A percentile compares a stretch with the other conserved stretches of the same genome.
Conservation (phyloP, 35 echinoderm and acorn worm species). For the Acanthaster planci region DNA sequence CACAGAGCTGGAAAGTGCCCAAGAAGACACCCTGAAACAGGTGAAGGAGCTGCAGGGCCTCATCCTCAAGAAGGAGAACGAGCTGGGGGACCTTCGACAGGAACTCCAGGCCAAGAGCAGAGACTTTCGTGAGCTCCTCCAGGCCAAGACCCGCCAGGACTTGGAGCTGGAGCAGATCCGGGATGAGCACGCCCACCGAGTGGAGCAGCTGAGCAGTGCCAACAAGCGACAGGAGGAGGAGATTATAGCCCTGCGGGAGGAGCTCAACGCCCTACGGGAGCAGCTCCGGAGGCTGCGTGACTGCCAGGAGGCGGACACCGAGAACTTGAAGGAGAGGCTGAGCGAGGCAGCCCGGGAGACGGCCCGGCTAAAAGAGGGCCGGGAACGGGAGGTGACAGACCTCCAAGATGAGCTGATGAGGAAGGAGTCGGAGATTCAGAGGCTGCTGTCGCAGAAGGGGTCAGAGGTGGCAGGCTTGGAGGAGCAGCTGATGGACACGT, state of each 20-base stretch:
- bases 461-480: conserved; percentile 41
- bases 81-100: conserved; percentile 54
- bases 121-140: conserved; percentile 52
- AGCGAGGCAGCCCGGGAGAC: conserved; percentile 59
- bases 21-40: conserved; percentile 67
- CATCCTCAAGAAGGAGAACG: conserved; percentile 70
- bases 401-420: conserved; percentile 45
- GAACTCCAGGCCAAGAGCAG: conserved; percentile 55
- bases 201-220: conserved; percentile 78
- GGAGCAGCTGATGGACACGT: conserved; percentile 61
- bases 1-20: conserved; percentile 63
- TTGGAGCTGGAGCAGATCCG: conserved; percentile 76
- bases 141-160: conserved; percentile 68
- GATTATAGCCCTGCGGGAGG: conserved; percentile 54
- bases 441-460: conserved; percentile 59
- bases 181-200: conserved; percentile 55
- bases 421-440: conserved; percentile 53
- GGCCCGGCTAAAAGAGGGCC: conserved; percentile 36
- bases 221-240: conserved; percentile 78
- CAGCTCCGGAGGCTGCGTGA: conserved; percentile 41
- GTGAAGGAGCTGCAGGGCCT: conserved; percentile 66
- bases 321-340: conserved; percentile 73
- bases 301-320: conserved; percentile 53
- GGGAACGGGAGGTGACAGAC: conserved; percentile 51
- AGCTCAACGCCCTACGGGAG: conserved; percentile 39